Evolutionary conservation across 2,113 vertebrate genomes (phyloP).

Genomic region (Sylvicapra grimmia): DNA sequence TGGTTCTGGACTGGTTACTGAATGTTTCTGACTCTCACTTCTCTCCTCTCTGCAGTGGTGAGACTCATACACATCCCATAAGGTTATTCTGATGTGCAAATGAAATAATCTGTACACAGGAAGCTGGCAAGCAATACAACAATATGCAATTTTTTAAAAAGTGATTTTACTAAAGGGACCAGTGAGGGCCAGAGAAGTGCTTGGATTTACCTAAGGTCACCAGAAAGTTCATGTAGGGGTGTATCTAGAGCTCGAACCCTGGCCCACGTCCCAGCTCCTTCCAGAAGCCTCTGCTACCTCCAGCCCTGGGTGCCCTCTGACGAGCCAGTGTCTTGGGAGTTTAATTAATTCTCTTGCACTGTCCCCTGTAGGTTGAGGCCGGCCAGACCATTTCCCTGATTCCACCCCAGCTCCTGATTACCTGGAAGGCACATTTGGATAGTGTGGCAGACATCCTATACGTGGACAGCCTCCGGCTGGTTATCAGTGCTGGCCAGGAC

Average conservation of each 20-base stretch:
- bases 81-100: not conserved
- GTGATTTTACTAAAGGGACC: not conserved
- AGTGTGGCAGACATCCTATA: slow-evolving; percentile 57
- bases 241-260: not conserved
- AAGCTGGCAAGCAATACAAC: not conserved
- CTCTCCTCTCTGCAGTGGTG: not conserved
- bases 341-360: not conserved
- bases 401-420: slow-evolving; percentile 68
- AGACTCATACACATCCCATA: not conserved
- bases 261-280: not conserved
- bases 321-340: not conserved
- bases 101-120: not conserved
- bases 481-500: slow-evolving; percentile 67
- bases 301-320: not conserved
- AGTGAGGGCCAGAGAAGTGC: not conserved
- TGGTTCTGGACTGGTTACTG: not conserved
- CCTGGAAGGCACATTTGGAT: slow-evolving; percentile 71
- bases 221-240: not conserved
- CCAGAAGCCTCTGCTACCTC: not conserved
- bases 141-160: not conserved
- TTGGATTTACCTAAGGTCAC: not conserved
- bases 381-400: slow-evolving; percentile 66
- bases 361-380: slow-evolving; percentile 36
- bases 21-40: not conserved
- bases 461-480: slow-evolving; percentile 60